Conservation (phyloP, 2,113 vertebrate genomes). For the Falco punctatus region DNA sequence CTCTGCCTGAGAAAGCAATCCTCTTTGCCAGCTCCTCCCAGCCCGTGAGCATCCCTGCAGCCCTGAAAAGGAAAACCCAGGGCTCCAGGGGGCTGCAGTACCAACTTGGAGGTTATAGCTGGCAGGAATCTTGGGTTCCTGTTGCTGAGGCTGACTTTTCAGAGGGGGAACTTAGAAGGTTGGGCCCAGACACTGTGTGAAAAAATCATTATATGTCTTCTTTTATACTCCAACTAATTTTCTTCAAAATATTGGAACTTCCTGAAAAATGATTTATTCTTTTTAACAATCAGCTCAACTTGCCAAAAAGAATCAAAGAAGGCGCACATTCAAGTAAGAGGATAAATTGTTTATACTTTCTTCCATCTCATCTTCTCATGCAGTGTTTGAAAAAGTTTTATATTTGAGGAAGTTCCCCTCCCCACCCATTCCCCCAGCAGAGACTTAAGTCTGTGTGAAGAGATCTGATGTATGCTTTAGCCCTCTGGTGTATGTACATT, state of each 20-base stretch:
- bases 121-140: not conserved
- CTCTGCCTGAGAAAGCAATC: not conserved
- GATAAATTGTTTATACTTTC: not conserved
- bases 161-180: not conserved
- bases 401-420: not conserved
- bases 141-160: not conserved
- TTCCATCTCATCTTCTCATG: not conserved
- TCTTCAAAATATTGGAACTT: not conserved
- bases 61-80: not conserved
- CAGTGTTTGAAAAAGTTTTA: not conserved
- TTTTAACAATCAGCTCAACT: not conserved
- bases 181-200: not conserved
- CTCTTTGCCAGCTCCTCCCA: not conserved
- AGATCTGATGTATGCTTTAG: not conserved
- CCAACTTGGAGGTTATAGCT: fast-evolving
- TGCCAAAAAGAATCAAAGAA: not conserved
- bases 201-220: not conserved
- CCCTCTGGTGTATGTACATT: not conserved
- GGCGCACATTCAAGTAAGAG: not conserved
- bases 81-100: not conserved
- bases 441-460: not conserved
- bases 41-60: not conserved
- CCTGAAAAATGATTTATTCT: fast-evolving
- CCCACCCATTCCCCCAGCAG: not conserved
- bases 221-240: not conserved